Conservation (phyloP, 2,113 vertebrate species). For the Zosterops lateralis region DNA sequence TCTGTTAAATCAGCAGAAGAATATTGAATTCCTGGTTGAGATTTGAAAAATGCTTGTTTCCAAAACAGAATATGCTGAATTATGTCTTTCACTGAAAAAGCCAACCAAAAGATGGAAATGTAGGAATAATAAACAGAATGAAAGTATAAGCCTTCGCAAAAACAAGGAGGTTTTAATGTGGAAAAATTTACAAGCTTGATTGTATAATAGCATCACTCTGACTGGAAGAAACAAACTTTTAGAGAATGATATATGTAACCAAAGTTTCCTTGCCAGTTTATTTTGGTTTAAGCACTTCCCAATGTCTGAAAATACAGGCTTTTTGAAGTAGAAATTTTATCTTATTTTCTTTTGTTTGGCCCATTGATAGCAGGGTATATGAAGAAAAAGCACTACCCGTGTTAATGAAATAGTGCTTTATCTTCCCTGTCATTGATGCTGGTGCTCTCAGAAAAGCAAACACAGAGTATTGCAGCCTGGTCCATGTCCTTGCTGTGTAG, state of each 20-base stretch:
- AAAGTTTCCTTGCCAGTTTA: background rate
- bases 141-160: conserved; percentile 24
- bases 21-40: conserved; percentile 29
- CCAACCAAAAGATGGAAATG: conserved; percentile 41
- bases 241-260: background rate
- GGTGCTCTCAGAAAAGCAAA: background rate
- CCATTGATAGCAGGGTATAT: background rate
- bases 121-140: conserved; percentile 56
- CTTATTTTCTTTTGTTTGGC: background rate
- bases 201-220: conserved; percentile 31
- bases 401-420: background rate
- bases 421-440: background rate
- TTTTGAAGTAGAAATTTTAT: background rate
- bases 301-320: background rate
- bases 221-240: conserved; percentile 37
- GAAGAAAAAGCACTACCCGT: background rate
- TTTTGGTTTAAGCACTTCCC: background rate
- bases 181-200: conserved; percentile 52
- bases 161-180: conserved; percentile 26
- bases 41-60: conserved; percentile 45
- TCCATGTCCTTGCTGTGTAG: background rate
- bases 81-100: conserved; percentile 30
- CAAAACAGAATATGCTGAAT: conserved; percentile 38
- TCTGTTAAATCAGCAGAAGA: conserved; percentile 43
- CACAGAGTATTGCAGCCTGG: background rate